Base-by-base conservation (phyloP, 2,113 vertebrate species). In the Dicrurus megarhynchus region DNA sequence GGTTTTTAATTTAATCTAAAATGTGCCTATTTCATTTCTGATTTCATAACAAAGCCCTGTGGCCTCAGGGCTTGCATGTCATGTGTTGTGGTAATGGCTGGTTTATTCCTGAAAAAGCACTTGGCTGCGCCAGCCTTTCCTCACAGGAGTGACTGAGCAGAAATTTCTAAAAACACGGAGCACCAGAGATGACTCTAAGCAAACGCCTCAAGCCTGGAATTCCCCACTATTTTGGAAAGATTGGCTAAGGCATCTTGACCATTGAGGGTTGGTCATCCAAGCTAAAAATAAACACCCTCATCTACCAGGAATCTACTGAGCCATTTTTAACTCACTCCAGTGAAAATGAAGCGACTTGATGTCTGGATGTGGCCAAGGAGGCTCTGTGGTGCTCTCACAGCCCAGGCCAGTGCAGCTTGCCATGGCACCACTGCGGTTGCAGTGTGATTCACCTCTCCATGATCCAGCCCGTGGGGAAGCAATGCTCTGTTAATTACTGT, bases 361-460 rank as follows among this genome's bases (percentile, higher is more conserved):
- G 73, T 63, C 84, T 70, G 46, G 73, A 16, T 78, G 80, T 81
- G 81, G 69, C 78, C 41, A 42, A 30, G 89, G 64, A 65, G 30
- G 8, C 52, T 37, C 52, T 46, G 46, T 1, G 3, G 16, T 30
- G 37, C 28, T 56, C 28, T 79, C 44, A 39, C 14, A 32, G 3
- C 10, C 26, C 41, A 23, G 52, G 37, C 33, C 26, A 18, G 11
- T 1, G 15, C 65, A 59, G 33, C 42, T 73, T 44, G 42, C 44
- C 21, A 4, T 2, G 37, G 59, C 59, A 44, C 15, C 41, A 16
- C 50, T 44, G 37, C 32, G 27, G 41, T 5, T 18, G 4, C 20
- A 28, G 28, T 6, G 8, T 10, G 4, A 10, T 19, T 35, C 0
- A 1, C 37, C 24, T 16, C 39, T 41, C 18, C 0, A 0, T 22